These are phyloP conservation scores for Ovis aries DNA, from an alignment of 2,113 vertebrate species.

Conservation along the genomic window ARS-UI_Ramb_v3.0 NC_056070.1:71855001-71855500, in stretches of 20 bases:
- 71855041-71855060: background rate
- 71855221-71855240: background rate
- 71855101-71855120: background rate
- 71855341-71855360: background rate
- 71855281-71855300: background rate
- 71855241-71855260: background rate
- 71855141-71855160: background rate
- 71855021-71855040: too few species aligned
- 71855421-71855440: background rate
- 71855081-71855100: background rate
- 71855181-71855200: background rate
- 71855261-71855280: background rate
- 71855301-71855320: background rate
- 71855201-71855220: background rate
- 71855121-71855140: background rate
- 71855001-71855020: background rate
- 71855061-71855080: background rate
- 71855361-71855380: background rate
- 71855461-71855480: background rate
- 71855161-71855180: background rate
- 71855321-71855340: background rate
- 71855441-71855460: too few species aligned
- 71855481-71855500: background rate
- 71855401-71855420: rapidly evolving
- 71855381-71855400: background rate